These are phyloP conservation scores for Mesodorylaimus sp. DNA, from an alignment of 2,888 invertebrate species.

Conservation along the genomic window DNA sequence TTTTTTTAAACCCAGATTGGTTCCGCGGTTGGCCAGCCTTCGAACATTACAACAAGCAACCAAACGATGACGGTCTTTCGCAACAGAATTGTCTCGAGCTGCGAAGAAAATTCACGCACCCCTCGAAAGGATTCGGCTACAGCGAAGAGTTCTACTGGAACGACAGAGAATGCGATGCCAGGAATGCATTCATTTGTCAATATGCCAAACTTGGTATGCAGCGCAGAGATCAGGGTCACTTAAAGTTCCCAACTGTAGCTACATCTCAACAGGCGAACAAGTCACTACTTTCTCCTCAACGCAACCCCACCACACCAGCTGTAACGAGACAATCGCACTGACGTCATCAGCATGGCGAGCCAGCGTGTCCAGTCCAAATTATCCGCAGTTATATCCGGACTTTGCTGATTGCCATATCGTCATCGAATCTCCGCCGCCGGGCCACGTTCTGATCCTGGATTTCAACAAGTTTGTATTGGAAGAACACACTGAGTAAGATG, in stretches of 20 bases:
- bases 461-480: background rate
- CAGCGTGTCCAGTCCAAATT: background rate
- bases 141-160: background rate
- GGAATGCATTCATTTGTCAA: background rate
- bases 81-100: background rate
- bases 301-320: too few species aligned
- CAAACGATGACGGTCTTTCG: background rate
- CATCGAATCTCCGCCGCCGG: too few species aligned
- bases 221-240: too few species aligned
- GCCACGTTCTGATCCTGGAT: background rate
- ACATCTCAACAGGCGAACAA: too few species aligned
- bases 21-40: background rate
- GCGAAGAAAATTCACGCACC: background rate
- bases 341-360: background rate
- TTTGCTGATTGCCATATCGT: background rate
- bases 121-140: background rate
- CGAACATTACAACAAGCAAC: background rate
- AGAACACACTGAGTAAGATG: background rate
- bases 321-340: background rate
- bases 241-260: too few species aligned
- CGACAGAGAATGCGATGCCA: background rate
- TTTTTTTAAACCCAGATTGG: background rate
- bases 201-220: background rate
- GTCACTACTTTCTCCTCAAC: too few species aligned
- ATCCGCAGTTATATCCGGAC: background rate